These are phyloP conservation scores for Colaptes auratus DNA, from an alignment of 2,113 vertebrate species.

Conservation along the genomic window DNA sequence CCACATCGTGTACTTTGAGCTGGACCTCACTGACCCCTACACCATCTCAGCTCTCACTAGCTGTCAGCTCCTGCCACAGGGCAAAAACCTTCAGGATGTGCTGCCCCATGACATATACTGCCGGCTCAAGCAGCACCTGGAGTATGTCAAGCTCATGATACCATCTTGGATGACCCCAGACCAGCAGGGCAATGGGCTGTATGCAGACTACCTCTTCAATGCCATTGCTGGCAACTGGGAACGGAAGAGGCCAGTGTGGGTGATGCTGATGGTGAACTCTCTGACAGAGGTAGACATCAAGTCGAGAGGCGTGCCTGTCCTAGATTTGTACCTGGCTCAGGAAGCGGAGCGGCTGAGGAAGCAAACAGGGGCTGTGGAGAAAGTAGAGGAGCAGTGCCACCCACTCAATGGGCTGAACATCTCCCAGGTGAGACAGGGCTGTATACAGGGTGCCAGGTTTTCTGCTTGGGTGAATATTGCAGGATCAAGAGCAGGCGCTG, in stretches of 20 bases:
- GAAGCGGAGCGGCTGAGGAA: conserved; percentile 89
- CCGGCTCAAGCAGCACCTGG: conserved; percentile 85
- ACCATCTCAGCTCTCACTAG: conserved; percentile 86
- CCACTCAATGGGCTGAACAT: conserved; percentile 90
- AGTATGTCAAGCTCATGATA: conserved; percentile 91
- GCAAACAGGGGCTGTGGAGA: conserved; percentile 87
- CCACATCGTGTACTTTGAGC: conserved; percentile 86
- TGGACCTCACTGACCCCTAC: conserved; percentile 88
- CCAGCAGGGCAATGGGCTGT: conserved; percentile 87
- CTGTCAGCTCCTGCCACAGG: conserved; percentile 87
- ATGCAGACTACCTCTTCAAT: conserved; percentile 90
- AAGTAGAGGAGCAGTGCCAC: conserved; percentile 91
- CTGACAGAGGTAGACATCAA: conserved; percentile 87
- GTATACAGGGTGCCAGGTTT: not conserved
- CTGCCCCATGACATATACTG: conserved; percentile 85
- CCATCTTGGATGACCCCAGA: conserved; percentile 90
- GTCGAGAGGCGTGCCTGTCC: conserved; percentile 83
- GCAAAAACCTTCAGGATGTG: conserved; percentile 86
- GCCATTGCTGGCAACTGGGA: conserved; percentile 92
- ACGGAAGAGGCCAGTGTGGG: conserved; percentile 87
- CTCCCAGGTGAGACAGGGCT: conserved; percentile 82
- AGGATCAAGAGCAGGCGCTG: not conserved
- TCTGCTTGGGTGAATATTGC: not conserved
- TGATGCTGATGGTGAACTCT: conserved; percentile 93
- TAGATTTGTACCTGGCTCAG: conserved; percentile 90